These are phyloP conservation scores for Phalacrocorax carbo DNA, from an alignment of 2,113 vertebrate species.

Conservation along the genomic window DNA sequence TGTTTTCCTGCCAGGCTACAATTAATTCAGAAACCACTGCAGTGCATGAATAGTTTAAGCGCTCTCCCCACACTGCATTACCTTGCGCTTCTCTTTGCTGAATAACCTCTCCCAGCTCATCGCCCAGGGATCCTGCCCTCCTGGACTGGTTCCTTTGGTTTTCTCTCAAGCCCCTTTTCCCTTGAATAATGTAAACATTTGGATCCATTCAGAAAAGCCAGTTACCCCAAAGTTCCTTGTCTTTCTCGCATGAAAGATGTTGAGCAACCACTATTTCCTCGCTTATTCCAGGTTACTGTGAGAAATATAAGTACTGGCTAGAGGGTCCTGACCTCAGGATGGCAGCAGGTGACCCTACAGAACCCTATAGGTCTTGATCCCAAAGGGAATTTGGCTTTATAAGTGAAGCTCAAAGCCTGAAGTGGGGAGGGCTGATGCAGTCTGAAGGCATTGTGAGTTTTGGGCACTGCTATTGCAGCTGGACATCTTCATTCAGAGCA, in stretches of 20 bases:
- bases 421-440: neutral
- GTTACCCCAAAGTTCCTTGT: neutral
- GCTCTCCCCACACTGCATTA: neutral
- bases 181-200: neutral
- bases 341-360: no score
- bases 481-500: accelerated
- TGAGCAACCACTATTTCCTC: neutral
- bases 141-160: neutral
- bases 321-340: neutral
- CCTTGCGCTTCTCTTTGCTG: constrained; percentile 23
- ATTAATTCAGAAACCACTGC: constrained; percentile 65
- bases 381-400: neutral
- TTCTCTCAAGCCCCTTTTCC: neutral
- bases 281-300: neutral
- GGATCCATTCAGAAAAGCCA: neutral
- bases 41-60: constrained; percentile 52
- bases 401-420: neutral
- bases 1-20: constrained; percentile 61
- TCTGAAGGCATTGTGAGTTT: neutral
- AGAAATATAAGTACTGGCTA: accelerated
- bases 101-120: neutral
- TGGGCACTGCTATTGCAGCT: neutral
- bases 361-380: neutral
- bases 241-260: neutral
- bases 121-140: neutral